Evolutionary conservation across 2,797 vertebrate genomes (phyloP).

Genomic region (Neosalanx taihuensis): DNA sequence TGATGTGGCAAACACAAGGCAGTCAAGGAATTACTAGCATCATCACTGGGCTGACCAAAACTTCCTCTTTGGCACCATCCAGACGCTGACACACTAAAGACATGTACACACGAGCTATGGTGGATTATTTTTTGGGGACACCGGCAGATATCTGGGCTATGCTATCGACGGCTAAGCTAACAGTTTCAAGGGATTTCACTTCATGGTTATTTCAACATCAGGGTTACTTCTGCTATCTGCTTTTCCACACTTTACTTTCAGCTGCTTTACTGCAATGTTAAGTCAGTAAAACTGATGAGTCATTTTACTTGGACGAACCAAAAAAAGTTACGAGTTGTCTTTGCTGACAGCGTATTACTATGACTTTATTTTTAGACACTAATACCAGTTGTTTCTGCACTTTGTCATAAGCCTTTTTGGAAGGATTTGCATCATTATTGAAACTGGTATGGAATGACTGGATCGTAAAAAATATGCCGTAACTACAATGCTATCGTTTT

Average conservation of each 20-base stretch:
- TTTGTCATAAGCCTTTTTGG: neutral
- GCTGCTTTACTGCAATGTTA: neutral
- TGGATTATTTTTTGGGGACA: neutral
- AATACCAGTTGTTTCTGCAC: conserved; percentile 1
- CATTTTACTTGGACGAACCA: neutral
- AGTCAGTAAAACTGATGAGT: neutral
- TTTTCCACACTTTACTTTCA: neutral
- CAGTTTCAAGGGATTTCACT: neutral
- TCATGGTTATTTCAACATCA: neutral
- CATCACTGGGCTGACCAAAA: conserved; percentile 30
- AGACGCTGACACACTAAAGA: conserved; percentile 4
- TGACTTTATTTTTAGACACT: neutral
- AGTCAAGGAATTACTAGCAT: conserved; percentile 20
- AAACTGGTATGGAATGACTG: neutral
- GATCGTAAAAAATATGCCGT: too few relatives aligned
- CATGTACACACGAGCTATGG: conserved; percentile 3
- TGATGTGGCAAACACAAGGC: conserved; percentile 36
- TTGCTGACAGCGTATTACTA: too few relatives aligned
- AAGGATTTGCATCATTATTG: neutral
- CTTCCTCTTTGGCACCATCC: conserved; percentile 46
- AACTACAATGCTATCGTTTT: neutral
- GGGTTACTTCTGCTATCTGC: neutral
- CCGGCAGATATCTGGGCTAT: neutral
- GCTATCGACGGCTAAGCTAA: conserved; percentile 2
- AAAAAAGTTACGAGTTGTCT: too few relatives aligned